phyloP scores from a whole-genome alignment of 2,797 vertebrate genomes.

The Chiroxiphia lanceolata region DNA sequence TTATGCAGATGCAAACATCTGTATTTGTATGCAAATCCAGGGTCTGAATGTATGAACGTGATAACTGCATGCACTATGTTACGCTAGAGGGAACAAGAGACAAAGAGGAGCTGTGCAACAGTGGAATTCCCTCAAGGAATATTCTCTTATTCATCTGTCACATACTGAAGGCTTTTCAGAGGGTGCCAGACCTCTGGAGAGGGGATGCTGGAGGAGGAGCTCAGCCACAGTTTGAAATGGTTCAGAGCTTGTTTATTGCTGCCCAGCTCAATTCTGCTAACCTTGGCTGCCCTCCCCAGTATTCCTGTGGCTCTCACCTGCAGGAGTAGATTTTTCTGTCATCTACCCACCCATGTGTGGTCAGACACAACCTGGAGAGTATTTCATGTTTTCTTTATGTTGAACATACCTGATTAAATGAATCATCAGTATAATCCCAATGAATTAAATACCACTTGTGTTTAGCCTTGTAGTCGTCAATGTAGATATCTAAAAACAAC shows the following conservation, averaged over 20 bases:
- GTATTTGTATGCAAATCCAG: not conserved
- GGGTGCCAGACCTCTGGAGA: conserved; percentile 55
- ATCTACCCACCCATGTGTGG: not conserved
- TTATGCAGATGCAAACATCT: conserved; percentile 20
- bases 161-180: conserved; percentile 59
- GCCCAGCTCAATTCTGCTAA: conserved; percentile 5
- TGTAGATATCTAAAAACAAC: not conserved
- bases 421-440: not conserved
- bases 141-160: conserved; percentile 33
- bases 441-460: not conserved
- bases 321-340: not conserved
- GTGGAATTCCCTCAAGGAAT: conserved; percentile 46
- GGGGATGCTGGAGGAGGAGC: conserved; percentile 42
- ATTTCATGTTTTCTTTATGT: not conserved
- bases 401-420: not conserved
- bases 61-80: not conserved
- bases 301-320: not conserved
- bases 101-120: not conserved
- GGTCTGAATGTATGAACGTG: not conserved
- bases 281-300: conserved; percentile 4
- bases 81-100: conserved; percentile 27
- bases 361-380: not conserved
- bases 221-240: conserved; percentile 5
- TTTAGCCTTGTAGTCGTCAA: not conserved
- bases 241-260: not conserved